These are phyloP conservation scores for Drosophila funebris DNA, from an alignment of 1,140 invertebrate species.

Conservation along the genomic window DNA sequence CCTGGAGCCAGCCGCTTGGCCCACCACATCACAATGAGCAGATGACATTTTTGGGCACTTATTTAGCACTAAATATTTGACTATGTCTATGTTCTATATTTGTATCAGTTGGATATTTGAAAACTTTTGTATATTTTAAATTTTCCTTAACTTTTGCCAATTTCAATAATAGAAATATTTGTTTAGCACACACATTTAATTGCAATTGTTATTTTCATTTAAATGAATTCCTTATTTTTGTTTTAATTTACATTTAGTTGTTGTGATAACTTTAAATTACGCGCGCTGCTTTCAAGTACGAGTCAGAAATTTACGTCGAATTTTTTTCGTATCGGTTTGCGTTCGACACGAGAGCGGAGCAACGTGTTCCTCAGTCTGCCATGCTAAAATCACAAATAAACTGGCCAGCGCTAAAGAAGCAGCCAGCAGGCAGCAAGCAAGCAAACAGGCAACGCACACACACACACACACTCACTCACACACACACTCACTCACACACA, in stretches of 20 bases:
- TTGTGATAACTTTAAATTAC: conserved; percentile 74
- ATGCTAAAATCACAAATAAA: conserved; percentile 83
- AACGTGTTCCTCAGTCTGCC: conserved; percentile 74
- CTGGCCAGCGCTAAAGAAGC: conserved; percentile 75
- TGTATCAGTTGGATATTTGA: conserved; percentile 22
- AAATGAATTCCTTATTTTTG: conserved; percentile 17
- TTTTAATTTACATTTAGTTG: conserved; percentile 5
- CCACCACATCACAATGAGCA: conserved; percentile 65
- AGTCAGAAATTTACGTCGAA: conserved; percentile 63
- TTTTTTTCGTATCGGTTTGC: conserved; percentile 62
- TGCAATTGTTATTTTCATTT: conserved; percentile 27
- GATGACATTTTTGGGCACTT: conserved; percentile 54
- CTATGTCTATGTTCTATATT: conserved; percentile 13
- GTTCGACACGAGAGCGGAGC: conserved; percentile 61
- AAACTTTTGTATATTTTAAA: conserved; percentile 10
- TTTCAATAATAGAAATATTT: conserved; percentile 9
- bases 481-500: no score
- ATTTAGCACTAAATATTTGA: conserved; percentile 1
- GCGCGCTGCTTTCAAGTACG: conserved; percentile 58
- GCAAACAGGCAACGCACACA: conserved; percentile 25
- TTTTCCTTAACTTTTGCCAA: conserved; percentile 25
- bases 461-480: conserved; percentile 12
- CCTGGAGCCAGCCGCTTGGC: conserved; percentile 47
- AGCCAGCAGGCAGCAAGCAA: conserved; percentile 66
- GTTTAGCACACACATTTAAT: conserved; percentile 27